Evolutionary conservation across 2,888 invertebrate genomes (phyloP).

Genomic region (Pteria penguin): DNA sequence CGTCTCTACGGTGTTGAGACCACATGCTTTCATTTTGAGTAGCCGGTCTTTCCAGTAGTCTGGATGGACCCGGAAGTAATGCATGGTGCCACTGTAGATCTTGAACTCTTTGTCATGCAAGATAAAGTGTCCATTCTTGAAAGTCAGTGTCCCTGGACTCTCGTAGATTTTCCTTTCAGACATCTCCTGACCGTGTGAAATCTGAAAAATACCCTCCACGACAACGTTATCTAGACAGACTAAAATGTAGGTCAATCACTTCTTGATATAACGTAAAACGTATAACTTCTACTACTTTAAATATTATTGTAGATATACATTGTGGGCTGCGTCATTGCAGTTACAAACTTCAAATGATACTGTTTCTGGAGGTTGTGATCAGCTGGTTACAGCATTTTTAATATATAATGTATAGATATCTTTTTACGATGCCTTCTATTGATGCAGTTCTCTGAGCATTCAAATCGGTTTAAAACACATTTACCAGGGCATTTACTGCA

Average conservation of each 20-base stretch:
- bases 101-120: conserved; percentile 67
- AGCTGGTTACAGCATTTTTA: too few species aligned
- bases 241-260: background rate
- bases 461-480: too few species aligned
- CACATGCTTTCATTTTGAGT: conserved; percentile 75
- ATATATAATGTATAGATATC: too few species aligned
- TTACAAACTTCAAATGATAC: too few species aligned
- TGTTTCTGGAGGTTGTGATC: too few species aligned
- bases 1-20: conserved; percentile 78
- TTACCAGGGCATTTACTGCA: too few species aligned
- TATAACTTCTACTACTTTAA: too few species aligned
- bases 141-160: conserved; percentile 54
- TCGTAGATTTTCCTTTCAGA: conserved; percentile 37
- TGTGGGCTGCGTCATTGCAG: too few species aligned
- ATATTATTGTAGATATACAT: too few species aligned
- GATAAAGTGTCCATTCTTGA: conserved; percentile 63
- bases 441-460: too few species aligned
- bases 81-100: conserved; percentile 77
- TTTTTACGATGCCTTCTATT: too few species aligned
- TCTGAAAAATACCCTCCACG: background rate
- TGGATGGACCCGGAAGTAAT: conserved; percentile 76
- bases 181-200: conserved; percentile 1
- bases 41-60: conserved; percentile 76
- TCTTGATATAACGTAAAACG: too few species aligned
- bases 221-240: background rate